Conservation (phyloP, 2,888 invertebrate species). For the Lasiommata megera region DNA sequence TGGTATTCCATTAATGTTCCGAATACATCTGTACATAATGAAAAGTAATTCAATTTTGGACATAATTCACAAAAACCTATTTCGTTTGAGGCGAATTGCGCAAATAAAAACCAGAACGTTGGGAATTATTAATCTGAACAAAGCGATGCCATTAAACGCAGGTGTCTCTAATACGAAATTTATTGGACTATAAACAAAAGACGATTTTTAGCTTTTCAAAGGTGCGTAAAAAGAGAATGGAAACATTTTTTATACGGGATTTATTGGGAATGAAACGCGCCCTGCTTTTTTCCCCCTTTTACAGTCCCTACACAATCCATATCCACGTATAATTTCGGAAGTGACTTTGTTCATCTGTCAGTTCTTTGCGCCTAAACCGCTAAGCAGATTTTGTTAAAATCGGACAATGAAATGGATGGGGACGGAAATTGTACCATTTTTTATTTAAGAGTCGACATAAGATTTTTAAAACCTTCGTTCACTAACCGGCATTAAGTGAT, state of each 20-base stretch:
- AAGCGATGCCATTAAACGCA: constrained; percentile 14
- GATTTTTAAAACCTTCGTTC: too few relatives aligned
- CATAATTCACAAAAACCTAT: constrained; percentile 2
- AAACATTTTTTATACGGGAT: constrained; percentile 4
- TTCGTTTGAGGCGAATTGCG: not conserved
- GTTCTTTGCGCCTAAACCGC: too few relatives aligned
- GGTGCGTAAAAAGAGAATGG: constrained; percentile 3
- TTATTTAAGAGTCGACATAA: too few relatives aligned
- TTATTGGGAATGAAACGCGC: not conserved
- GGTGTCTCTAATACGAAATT: constrained; percentile 17
- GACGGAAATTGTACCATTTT: too few relatives aligned
- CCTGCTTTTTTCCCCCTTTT: not conserved
- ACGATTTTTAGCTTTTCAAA: constrained; percentile 13
- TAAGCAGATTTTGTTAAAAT: too few relatives aligned
- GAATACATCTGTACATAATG: not conserved
- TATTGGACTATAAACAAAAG: constrained; percentile 17
- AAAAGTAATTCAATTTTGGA: not conserved
- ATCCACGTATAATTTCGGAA: too few relatives aligned
- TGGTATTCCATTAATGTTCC: too few relatives aligned
- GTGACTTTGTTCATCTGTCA: too few relatives aligned
- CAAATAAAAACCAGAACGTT: constrained; percentile 10
- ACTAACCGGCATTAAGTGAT: too few relatives aligned
- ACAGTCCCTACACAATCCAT: too few relatives aligned
- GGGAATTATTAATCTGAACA: constrained; percentile 15
- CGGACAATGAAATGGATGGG: too few relatives aligned